These are phyloP conservation scores for Carcinoscorpius rotundicauda DNA, from an alignment of 1,140 invertebrate genomes.

Conservation along the genomic window DNA sequence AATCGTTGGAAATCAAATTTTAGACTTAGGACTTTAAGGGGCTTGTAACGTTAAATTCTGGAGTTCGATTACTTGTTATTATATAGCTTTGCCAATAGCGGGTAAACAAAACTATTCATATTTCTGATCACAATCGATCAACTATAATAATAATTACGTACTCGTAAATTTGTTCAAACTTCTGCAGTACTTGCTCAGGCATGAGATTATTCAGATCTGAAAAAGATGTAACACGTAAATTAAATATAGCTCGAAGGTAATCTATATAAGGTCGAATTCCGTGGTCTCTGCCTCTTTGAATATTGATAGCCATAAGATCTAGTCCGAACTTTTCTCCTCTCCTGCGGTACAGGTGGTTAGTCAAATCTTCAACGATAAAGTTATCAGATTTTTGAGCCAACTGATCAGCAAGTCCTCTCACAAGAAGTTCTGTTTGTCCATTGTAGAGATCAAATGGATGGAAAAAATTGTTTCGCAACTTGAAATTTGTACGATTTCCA, in stretches of 20 bases:
- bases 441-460: constrained; percentile 23
- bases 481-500: constrained; percentile 14
- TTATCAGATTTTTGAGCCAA: constrained; percentile 26
- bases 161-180: constrained; percentile 16
- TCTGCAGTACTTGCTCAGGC: constrained; percentile 13
- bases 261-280: constrained; percentile 31
- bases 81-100: no score
- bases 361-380: constrained; percentile 24
- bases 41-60: no score
- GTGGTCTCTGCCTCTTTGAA: constrained; percentile 34
- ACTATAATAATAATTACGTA: background rate
- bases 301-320: constrained; percentile 34
- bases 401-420: constrained; percentile 54
- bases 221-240: constrained; percentile 17
- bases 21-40: no score
- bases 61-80: no score
- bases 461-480: constrained; percentile 22
- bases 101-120: no score
- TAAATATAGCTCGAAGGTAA: constrained; percentile 22
- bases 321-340: constrained; percentile 24
- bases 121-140: no score
- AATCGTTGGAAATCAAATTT: no score
- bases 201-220: constrained; percentile 17
- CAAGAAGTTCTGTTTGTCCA: constrained; percentile 32
- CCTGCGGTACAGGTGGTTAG: constrained; percentile 21